phyloP scores from a whole-genome alignment of 2,113 vertebrate species.

The Tachuris rubrigastra region DNA sequence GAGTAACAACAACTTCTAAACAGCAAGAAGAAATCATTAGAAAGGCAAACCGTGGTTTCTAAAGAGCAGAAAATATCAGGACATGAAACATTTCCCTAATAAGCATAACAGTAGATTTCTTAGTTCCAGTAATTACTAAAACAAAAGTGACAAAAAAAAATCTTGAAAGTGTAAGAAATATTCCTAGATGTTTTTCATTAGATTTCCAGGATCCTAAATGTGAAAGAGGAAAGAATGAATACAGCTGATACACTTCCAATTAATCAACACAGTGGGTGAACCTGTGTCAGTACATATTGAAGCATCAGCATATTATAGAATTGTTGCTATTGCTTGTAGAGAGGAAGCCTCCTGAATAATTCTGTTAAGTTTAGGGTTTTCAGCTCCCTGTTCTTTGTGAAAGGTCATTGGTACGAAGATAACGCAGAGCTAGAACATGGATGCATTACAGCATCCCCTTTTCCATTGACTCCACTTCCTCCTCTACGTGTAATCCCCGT shows the following conservation, averaged over 20 bases:
- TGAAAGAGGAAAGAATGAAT: neutral
- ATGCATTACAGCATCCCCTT: accelerated
- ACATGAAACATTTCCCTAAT: neutral
- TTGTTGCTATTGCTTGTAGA: neutral
- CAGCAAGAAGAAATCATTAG: neutral
- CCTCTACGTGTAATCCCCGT: neutral
- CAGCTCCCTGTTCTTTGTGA: neutral
- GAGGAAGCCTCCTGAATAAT: neutral
- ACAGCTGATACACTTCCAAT: neutral
- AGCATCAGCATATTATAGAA: neutral
- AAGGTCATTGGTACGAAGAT: neutral
- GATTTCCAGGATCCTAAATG: neutral
- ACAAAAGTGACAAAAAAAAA: neutral
- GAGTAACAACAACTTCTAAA: neutral
- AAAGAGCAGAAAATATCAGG: neutral
- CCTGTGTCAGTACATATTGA: neutral
- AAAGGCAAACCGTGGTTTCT: neutral
- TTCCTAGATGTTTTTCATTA: neutral
- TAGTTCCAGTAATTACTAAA: neutral
- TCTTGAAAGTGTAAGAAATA: neutral
- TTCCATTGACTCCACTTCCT: neutral
- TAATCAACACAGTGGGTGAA: neutral
- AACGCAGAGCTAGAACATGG: neutral
- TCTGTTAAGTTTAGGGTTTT: neutral
- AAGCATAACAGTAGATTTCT: neutral